Evolutionary conservation across 2,888 invertebrate species (phyloP).

Genomic region (Ethmia dodecea): DNA sequence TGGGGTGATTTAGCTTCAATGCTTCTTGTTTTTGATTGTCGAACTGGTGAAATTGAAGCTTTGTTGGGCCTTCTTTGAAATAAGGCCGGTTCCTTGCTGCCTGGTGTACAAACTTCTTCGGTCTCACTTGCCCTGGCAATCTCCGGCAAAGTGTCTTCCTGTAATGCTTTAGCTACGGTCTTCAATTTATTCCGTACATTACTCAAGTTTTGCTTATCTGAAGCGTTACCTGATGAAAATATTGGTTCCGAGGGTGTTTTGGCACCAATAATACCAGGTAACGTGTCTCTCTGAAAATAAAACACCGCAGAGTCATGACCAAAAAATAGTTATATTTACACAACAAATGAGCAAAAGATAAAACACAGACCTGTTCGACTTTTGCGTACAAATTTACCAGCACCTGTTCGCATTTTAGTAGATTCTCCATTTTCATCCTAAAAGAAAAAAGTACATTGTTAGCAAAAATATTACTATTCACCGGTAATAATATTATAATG

Average conservation of each 20-base stretch:
- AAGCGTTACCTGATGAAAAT: slow-evolving; percentile 22
- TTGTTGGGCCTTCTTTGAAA: slow-evolving; percentile 61
- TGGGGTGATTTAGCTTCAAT: slow-evolving; percentile 17
- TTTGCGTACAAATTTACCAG: slow-evolving; percentile 81
- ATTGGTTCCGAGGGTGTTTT: slow-evolving; percentile 23
- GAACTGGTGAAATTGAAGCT: slow-evolving; percentile 23
- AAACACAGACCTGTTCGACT: slow-evolving; percentile 76
- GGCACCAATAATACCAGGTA: slow-evolving; percentile 23
- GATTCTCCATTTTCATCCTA: slow-evolving; percentile 82
- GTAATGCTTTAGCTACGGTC: slow-evolving; percentile 34
- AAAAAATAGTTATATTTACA: no score
- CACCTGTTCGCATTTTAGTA: slow-evolving; percentile 83
- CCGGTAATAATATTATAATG: no score
- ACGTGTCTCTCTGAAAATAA: slow-evolving; percentile 47
- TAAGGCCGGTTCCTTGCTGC: slow-evolving; percentile 60
- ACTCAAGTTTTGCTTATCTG: slow-evolving; percentile 39
- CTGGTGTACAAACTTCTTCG: slow-evolving; percentile 47
- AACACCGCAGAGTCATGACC: neutral
- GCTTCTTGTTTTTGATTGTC: slow-evolving; percentile 1
- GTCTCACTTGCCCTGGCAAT: slow-evolving; percentile 52
- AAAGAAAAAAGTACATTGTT: neutral
- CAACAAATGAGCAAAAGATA: neutral
- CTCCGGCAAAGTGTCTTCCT: slow-evolving; percentile 46
- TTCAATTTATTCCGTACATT: slow-evolving; percentile 54
- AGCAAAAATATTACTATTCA: neutral